Conservation (phyloP, 1,140 invertebrate genomes). For the Sweltsa coloradensis region DNA sequence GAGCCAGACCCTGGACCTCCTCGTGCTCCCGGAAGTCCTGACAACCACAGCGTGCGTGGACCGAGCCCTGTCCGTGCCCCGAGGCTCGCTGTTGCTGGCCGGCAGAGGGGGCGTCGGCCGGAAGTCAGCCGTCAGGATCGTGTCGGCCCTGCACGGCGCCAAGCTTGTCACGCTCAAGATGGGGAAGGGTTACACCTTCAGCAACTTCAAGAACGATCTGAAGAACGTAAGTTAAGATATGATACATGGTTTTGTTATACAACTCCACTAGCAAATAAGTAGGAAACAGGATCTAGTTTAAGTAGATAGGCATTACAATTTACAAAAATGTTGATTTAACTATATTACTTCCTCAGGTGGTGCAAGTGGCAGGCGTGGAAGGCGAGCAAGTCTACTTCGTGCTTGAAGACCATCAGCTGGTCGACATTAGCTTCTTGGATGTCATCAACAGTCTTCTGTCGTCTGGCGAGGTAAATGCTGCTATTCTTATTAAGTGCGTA, state of each 20-base stretch:
- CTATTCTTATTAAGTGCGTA: too few relatives aligned
- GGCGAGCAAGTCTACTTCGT: constrained; percentile 63
- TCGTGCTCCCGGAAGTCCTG: constrained; percentile 52
- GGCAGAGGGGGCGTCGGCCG: constrained; percentile 68
- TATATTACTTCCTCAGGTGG: constrained; percentile 26
- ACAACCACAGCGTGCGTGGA: constrained; percentile 48
- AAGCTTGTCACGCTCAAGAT: constrained; percentile 49
- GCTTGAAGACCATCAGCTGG: constrained; percentile 75
- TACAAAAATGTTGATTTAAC: constrained; percentile 8
- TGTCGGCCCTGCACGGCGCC: constrained; percentile 56
- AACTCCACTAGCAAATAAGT: not conserved
- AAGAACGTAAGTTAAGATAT: constrained; percentile 19
- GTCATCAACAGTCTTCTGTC: constrained; percentile 54
- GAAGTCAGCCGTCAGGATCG: constrained; percentile 56
- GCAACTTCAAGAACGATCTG: constrained; percentile 48
- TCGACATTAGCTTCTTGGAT: constrained; percentile 50
- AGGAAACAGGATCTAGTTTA: not conserved
- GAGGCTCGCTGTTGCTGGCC: constrained; percentile 57
- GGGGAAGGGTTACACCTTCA: constrained; percentile 38
- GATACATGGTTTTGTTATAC: not conserved
- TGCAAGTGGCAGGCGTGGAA: constrained; percentile 71
- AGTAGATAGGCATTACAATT: constrained; percentile 9
- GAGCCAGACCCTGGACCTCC: constrained; percentile 35
- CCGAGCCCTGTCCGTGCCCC: constrained; percentile 41
- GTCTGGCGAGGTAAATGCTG: constrained; percentile 43